phyloP scores from a whole-genome alignment of 2,888 invertebrate species.

The Machimus atricapillus region DNA sequence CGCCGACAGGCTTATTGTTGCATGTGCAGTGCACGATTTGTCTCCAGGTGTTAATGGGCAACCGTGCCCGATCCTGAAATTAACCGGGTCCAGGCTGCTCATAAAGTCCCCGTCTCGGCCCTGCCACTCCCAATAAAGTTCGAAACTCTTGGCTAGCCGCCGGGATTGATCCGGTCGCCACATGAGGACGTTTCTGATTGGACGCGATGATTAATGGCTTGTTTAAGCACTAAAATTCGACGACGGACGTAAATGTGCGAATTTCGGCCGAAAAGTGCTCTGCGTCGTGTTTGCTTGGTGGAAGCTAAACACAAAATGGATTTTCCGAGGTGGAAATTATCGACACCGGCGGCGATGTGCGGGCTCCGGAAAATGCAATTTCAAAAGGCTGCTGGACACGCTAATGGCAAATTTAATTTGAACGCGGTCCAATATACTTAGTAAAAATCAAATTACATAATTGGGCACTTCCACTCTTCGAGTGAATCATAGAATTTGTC shows the following conservation, averaged over 20 bases:
- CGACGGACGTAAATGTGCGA: neutral
- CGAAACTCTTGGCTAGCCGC: neutral
- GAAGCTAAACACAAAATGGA: neutral
- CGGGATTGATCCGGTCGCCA: neutral
- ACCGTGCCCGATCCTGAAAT: neutral
- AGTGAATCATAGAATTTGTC: neutral
- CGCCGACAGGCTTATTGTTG: neutral
- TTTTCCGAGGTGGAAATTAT: neutral
- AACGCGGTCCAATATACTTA: neutral
- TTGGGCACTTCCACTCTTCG: neutral
- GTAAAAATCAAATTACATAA: neutral
- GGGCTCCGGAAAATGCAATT: neutral
- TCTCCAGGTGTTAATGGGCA: neutral
- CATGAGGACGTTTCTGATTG: neutral
- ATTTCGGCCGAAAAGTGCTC: neutral
- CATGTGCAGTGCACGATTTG: neutral
- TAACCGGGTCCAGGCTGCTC: neutral
- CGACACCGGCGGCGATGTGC: neutral
- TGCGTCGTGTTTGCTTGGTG: neutral
- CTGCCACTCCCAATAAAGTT: neutral
- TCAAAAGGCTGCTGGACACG: neutral
- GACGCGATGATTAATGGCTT: neutral
- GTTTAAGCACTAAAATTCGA: constrained; percentile 4
- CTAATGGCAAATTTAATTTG: neutral
- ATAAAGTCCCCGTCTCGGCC: neutral